Evolutionary conservation across 2,888 invertebrate genomes (phyloP).

Genomic region (Mystacides longicornis): DNA sequence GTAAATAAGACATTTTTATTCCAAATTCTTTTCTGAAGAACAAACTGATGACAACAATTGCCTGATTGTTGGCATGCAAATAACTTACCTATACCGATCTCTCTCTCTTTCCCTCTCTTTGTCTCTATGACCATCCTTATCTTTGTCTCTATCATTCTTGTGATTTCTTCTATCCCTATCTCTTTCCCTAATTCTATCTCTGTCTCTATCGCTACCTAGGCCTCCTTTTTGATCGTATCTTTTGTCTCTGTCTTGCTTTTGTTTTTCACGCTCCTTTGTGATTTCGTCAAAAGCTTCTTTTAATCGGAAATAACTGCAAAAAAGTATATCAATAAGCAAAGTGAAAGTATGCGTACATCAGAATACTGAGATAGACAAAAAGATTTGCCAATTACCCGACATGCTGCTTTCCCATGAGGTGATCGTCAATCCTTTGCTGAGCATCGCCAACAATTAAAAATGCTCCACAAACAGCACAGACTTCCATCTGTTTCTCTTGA

Average conservation of each 20-base stretch:
- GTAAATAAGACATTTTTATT: no score
- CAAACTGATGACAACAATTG: neutral
- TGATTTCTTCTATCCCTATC: conserved; percentile 41
- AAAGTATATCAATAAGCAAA: neutral
- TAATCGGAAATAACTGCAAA: conserved; percentile 53
- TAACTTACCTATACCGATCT: conserved; percentile 37
- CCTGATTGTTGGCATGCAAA: neutral
- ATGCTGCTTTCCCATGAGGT: conserved; percentile 97
- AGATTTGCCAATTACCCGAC: conserved; percentile 52
- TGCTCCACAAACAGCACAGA: conserved; percentile 96
- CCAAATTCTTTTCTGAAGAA: neutral
- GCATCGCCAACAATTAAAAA: conserved; percentile 99
- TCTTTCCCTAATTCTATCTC: conserved; percentile 27
- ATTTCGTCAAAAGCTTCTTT: conserved; percentile 64
- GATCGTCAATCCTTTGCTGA: conserved; percentile 95
- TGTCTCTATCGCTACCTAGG: conserved; percentile 14
- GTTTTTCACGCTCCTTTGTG: conserved; percentile 52
- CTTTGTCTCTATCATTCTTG: conserved; percentile 39
- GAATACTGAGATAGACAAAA: neutral
- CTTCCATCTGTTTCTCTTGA: conserved; percentile 97
- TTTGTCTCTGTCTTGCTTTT: conserved; percentile 53
- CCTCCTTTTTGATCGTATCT: conserved; percentile 32
- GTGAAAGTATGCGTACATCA: neutral
- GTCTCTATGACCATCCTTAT: conserved; percentile 42
- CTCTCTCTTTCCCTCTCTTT: conserved; percentile 42